Conservation (phyloP, 2,797 vertebrate genomes). For the Pseudopleuronectes americanus region DNA sequence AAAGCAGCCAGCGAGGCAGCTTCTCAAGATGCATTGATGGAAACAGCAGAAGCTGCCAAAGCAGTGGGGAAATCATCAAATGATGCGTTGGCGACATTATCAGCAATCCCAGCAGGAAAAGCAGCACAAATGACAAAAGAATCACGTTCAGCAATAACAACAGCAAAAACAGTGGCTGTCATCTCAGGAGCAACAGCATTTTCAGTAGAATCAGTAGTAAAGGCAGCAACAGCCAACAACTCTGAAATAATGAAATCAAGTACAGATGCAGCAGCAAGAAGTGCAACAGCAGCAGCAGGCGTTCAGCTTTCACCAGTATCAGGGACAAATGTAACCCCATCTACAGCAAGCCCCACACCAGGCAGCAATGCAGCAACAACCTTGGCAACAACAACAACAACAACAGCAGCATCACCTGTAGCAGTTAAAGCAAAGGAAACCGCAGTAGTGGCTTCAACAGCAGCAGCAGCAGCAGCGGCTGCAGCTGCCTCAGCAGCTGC, state of each 20-base stretch:
- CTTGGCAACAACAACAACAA: too few species aligned
- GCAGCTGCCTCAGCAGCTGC: conserved; percentile 17
- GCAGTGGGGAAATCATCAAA: background rate
- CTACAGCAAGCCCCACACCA: background rate
- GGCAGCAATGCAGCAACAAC: too few species aligned
- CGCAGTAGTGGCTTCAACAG: background rate
- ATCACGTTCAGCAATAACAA: fast-evolving
- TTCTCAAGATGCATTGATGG: background rate
- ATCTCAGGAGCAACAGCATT: background rate
- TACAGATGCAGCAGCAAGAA: background rate
- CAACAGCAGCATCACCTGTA: background rate
- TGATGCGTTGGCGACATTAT: background rate
- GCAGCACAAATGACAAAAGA: background rate
- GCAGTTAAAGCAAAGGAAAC: background rate
- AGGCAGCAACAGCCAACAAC: background rate
- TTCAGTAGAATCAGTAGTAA: conserved; percentile 7
- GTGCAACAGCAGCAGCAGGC: conserved; percentile 21
- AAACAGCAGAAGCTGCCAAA: background rate
- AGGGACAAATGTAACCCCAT: too few species aligned
- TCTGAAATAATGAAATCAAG: background rate
- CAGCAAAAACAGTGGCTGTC: background rate
- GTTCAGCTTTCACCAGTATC: background rate
- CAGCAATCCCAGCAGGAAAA: background rate
- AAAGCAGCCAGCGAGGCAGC: background rate
- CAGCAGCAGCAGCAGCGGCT: background rate